Percentiles rank a stretch among this genome's conserved stretches.
phyloP scores from a whole-genome alignment of 2,113 vertebrate genomes.

The Pachycephala philippinensis region DNA sequence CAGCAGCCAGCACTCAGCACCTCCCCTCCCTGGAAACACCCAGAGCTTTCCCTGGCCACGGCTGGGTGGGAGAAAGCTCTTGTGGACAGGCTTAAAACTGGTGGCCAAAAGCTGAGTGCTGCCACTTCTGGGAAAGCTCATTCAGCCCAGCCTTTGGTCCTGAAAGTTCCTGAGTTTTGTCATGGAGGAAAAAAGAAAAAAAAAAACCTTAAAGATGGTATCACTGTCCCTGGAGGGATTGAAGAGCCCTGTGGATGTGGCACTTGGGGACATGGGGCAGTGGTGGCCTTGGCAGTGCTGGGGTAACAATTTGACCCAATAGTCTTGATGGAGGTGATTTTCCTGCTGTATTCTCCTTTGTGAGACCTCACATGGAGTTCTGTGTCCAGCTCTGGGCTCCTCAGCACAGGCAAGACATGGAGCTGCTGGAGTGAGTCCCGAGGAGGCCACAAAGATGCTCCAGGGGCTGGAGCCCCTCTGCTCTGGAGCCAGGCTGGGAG shows the following conservation, averaged over 20 bases:
- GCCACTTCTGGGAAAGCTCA: not conserved
- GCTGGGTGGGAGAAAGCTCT: not conserved
- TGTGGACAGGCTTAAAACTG: not conserved
- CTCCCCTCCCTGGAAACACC: not conserved
- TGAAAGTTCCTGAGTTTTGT: not conserved
- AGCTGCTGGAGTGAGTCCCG: not conserved
- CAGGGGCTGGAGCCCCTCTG: not conserved
- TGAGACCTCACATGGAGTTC: not conserved
- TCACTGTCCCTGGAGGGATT: not conserved
- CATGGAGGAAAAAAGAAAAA: not conserved
- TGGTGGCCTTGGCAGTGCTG: not conserved
- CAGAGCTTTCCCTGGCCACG: not conserved
- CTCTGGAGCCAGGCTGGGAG: not conserved
- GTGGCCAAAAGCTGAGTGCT: not conserved
- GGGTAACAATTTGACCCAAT: accelerated
- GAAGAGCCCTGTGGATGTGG: accelerated
- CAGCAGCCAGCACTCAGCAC: not conserved
- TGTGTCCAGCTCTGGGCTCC: not conserved
- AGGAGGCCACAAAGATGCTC: not conserved
- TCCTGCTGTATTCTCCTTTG: not conserved
- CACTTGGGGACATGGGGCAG: not conserved
- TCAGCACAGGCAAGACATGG: accelerated
- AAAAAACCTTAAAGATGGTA: accelerated
- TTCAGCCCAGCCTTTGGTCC: not conserved
- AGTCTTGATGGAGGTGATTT: not conserved